These are phyloP conservation scores for Leptoteleia sp. DNA, from an alignment of 1,140 invertebrate genomes.

Conservation along the genomic window DNA sequence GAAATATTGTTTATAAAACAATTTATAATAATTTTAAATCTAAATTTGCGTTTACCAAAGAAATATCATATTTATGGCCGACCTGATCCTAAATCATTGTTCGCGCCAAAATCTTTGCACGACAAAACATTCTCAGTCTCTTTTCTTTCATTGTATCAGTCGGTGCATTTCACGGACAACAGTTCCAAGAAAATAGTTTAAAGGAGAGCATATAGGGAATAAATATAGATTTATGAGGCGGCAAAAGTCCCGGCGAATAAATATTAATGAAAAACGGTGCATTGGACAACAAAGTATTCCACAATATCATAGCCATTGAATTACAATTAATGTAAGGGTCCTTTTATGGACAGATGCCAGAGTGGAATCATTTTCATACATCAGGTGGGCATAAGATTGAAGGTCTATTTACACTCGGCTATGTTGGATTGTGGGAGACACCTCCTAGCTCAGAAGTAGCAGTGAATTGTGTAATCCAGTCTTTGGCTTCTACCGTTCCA, in stretches of 20 bases:
- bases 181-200: no score
- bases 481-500: slow-evolving; percentile 64
- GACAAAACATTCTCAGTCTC: no score
- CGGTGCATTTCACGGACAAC: no score
- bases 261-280: slow-evolving; percentile 30
- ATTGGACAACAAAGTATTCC: slow-evolving; percentile 7
- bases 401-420: slow-evolving; percentile 64
- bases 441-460: slow-evolving; percentile 57
- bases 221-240: not conserved
- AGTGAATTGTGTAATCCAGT: slow-evolving; percentile 68
- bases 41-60: no score
- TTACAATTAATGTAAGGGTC: slow-evolving; percentile 63
- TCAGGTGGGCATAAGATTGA: slow-evolving; percentile 68
- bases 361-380: slow-evolving; percentile 68
- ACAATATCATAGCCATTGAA: slow-evolving; percentile 43
- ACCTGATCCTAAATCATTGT: no score
- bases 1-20: no score
- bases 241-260: slow-evolving; percentile 5
- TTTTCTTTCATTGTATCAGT: no score
- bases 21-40: no score
- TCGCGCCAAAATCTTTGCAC: no score
- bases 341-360: slow-evolving; percentile 65
- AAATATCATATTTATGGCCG: no score
- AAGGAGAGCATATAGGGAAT: no score
- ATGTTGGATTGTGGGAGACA: slow-evolving; percentile 60